Evolutionary conservation across 2,888 invertebrate species (phyloP).

Genomic region (Autographa pulchrina): DNA sequence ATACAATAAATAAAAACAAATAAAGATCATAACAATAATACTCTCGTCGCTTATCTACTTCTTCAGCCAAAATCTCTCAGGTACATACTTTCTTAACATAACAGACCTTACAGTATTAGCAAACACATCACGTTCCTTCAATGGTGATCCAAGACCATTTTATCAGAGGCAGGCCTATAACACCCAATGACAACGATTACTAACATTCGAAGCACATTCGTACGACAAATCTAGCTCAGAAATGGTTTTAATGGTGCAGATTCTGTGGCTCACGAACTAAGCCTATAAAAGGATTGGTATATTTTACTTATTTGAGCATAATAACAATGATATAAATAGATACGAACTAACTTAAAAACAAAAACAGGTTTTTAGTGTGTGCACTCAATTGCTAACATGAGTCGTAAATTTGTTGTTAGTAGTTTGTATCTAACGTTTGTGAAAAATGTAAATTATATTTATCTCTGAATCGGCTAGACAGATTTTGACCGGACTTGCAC

Average conservation of each 20-base stretch:
- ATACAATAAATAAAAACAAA: too few relatives aligned
- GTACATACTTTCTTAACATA: constrained; percentile 3
- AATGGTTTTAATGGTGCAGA: constrained; percentile 9
- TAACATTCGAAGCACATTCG: background rate
- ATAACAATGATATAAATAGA: too few relatives aligned
- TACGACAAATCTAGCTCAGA: constrained; percentile 13
- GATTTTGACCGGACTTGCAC: too few relatives aligned
- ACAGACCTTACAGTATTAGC: constrained; percentile 8
- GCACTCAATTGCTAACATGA: too few relatives aligned
- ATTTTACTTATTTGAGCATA: too few relatives aligned
- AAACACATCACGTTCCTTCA: constrained; percentile 37
- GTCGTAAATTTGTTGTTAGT: too few relatives aligned
- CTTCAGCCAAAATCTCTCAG: constrained; percentile 4
- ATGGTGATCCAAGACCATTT: constrained; percentile 39
- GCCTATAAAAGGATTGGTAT: background rate
- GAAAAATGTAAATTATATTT: too few relatives aligned
- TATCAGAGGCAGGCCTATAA: constrained; percentile 21
- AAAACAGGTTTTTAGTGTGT: too few relatives aligned
- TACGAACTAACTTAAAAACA: too few relatives aligned
- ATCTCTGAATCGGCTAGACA: too few relatives aligned
- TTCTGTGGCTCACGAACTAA: background rate
- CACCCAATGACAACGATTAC: constrained; percentile 9
- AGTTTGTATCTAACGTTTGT: too few relatives aligned
- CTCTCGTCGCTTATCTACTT: background rate
- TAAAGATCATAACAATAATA: too few relatives aligned